phyloP scores from a whole-genome alignment of 1,140 invertebrate species.

The Prorops nasuta region DNA sequence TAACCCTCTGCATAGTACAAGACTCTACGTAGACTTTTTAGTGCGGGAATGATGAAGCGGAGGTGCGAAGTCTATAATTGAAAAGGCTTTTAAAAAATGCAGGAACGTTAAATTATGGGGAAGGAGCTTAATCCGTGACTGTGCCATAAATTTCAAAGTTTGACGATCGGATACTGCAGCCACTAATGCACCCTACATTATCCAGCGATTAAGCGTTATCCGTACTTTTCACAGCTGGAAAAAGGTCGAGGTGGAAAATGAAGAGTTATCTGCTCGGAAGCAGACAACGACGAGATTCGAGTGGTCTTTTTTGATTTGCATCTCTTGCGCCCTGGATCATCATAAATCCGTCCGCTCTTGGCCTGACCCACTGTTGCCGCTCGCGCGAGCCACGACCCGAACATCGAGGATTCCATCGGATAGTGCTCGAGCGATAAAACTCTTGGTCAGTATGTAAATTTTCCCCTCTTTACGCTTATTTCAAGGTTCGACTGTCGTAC shows the following conservation, averaged over 20 bases:
- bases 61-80: no score
- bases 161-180: no score
- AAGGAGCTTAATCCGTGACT: no score
- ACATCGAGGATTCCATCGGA: constrained; percentile 17
- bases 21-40: no score
- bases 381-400: no score
- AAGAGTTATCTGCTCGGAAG: constrained; percentile 15
- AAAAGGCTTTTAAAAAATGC: no score
- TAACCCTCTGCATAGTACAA: no score
- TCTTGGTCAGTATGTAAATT: constrained; percentile 40
- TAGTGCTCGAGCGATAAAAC: constrained; percentile 36
- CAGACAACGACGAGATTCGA: neutral
- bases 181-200: no score
- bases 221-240: constrained; percentile 3
- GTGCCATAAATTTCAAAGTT: no score
- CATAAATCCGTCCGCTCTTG: constrained; percentile 34
- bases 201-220: no score
- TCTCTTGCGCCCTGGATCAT: constrained; percentile 26
- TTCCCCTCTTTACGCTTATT: constrained; percentile 25
- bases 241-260: constrained; percentile 5
- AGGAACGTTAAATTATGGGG: no score
- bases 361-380: constrained; percentile 15
- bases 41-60: no score
- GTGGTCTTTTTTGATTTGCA: constrained; percentile 29
- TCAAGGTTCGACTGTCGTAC: neutral